Evolutionary conservation across 1,140 invertebrate species (phyloP), one percentile per base, ranked within the genome.

Genomic region (Lanistes nyassanus): DNA sequence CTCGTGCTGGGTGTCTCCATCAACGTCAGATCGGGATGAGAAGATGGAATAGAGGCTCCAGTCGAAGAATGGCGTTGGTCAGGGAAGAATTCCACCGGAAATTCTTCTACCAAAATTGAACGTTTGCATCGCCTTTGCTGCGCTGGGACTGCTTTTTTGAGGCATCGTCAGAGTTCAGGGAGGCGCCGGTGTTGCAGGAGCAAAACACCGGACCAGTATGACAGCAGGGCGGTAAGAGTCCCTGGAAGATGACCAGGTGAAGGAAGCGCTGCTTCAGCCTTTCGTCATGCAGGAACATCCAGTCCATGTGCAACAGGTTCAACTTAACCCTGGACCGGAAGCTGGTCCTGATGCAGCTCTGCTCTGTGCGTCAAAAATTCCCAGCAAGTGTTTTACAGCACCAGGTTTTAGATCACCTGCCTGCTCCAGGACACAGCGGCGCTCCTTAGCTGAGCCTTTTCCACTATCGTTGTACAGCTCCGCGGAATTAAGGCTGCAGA

Each of bases 401-500:
- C n/a, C n/a, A n/a, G n/a, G n/a, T n/a, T n/a, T n/a, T n/a, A n/a
- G 39, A n/a, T 55, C 56, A 7, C 56, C 56, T 23, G 37, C 73
- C n/a, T 68, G 71, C 39, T 70, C 68, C 36, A 78, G 65, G 64
- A 74, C 67, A 39, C 68, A 47, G 55, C 70, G 31, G 26, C 76
- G 58, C 66, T 70, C 42, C 13, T 42, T 51, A 16, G 56, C 72
- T 0, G 76, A 70, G 53, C 51, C 67, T 26, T 68, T 55, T 21
- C 42, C 60, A 3, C 58, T 26, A 21, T 72, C 76, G 36, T 78
- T 74, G 72, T 74, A 78, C 3, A 78, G 53, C 37, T 66, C 64
- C 16, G 62, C 73, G 4, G 76, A 73, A n/a, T n/a, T n/a, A n/a
- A 9, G 76, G 76, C 68, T 78, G 76, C 23, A 78, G 53, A 39